These are phyloP conservation scores for Lonchura striata DNA, from an alignment of 2,113 vertebrate genomes.

Conservation along the genomic window DNA sequence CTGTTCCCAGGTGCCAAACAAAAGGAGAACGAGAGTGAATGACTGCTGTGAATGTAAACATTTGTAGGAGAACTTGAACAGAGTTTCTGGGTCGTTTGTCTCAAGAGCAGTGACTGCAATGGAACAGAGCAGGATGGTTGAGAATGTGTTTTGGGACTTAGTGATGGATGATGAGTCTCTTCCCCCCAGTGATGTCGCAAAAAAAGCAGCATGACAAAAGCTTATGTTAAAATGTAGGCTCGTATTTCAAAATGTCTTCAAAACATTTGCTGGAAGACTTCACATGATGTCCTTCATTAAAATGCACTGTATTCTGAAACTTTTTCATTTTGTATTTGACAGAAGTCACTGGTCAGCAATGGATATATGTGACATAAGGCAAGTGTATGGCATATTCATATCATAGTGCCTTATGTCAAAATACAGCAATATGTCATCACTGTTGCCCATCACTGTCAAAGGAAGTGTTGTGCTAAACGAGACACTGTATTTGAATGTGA, in stretches of 20 bases:
- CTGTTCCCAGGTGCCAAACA: slow-evolving; percentile 81
- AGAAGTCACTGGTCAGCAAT: slow-evolving; percentile 71
- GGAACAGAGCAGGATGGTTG: slow-evolving; percentile 61
- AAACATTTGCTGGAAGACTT: slow-evolving; percentile 69
- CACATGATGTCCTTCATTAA: slow-evolving; percentile 74
- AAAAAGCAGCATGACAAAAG: slow-evolving; percentile 72
- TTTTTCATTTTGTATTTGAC: slow-evolving; percentile 69
- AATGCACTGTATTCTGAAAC: slow-evolving; percentile 73
- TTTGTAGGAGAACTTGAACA: slow-evolving; percentile 69
- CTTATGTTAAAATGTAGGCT: slow-evolving; percentile 72
- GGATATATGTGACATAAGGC: slow-evolving; percentile 70
- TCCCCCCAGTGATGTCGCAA: slow-evolving; percentile 70
- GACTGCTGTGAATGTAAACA: slow-evolving; percentile 54
- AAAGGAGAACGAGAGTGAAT: slow-evolving; percentile 82
- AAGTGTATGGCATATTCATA: slow-evolving; percentile 72
- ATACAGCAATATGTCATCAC: slow-evolving; percentile 67
- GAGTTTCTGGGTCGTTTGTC: slow-evolving; percentile 73
- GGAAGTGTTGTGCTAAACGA: slow-evolving; percentile 48
- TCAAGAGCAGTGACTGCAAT: slow-evolving; percentile 64
- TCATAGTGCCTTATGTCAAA: slow-evolving; percentile 78
- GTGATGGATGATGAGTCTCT: slow-evolving; percentile 67
- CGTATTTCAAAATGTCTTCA: slow-evolving; percentile 66
- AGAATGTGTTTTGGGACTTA: slow-evolving; percentile 68
- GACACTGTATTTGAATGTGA: slow-evolving; percentile 70
- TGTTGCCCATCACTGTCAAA: slow-evolving; percentile 56